Percentiles rank a stretch among this genome's conserved stretches.
These are phyloP conservation scores for Trachops cirrhosus DNA, from an alignment of 2,797 vertebrate genomes.

Conservation along the genomic window DNA sequence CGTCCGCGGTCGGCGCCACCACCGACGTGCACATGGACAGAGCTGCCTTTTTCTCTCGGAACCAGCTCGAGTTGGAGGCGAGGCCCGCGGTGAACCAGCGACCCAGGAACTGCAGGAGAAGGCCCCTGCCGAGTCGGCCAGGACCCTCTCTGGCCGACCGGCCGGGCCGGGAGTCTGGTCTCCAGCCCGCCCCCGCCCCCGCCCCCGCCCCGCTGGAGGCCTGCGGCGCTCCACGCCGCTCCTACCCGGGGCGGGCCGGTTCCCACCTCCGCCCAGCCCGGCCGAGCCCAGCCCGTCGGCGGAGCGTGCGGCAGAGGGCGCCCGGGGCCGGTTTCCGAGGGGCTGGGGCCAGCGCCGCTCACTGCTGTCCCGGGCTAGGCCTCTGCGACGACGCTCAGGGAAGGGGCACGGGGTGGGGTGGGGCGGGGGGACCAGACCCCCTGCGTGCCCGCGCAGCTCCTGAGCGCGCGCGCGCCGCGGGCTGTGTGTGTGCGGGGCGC, in stretches of 20 bases:
- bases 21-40: conserved; percentile 88
- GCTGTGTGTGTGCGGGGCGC: not conserved
- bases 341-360: not conserved
- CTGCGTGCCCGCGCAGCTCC: not conserved
- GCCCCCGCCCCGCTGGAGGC: fast-evolving
- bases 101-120: conserved; percentile 84
- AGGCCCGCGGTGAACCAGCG: conserved; percentile 90
- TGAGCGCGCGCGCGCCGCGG: not conserved
- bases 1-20: conserved; percentile 80
- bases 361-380: fast-evolving
- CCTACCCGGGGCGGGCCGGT: fast-evolving
- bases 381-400: not conserved
- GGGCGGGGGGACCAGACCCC: fast-evolving
- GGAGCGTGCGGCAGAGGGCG: not conserved
- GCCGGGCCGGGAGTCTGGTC: fast-evolving
- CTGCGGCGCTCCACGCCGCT: too few relatives aligned
- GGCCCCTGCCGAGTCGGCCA: fast-evolving
- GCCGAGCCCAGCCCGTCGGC: not conserved
- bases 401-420: not conserved
- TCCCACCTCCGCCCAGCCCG: not conserved
- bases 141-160: fast-evolving
- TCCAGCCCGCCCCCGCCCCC: not conserved
- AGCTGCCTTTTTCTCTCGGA: conserved; percentile 81
- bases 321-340: too few relatives aligned
- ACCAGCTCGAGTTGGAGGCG: conserved; percentile 91